Evolutionary conservation across 30 jellyfish, hydroid and myxozoan genomes (phyloP).

Genomic region (Hydractinia symbiolongicarpus): DNA sequence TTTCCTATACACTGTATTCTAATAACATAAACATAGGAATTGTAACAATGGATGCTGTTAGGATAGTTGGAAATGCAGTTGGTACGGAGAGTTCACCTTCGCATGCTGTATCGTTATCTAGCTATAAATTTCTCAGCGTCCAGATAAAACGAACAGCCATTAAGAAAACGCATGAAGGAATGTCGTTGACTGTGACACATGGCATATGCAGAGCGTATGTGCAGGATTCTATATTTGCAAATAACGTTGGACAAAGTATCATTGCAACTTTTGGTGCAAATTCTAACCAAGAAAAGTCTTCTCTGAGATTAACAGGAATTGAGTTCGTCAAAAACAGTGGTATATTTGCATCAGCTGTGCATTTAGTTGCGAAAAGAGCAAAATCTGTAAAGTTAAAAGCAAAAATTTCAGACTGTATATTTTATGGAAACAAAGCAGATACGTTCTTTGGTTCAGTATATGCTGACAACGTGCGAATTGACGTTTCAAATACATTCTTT

Average conservation of each 20-base stretch:
- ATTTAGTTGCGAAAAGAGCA: conserved; percentile 20
- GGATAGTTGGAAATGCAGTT: conserved; percentile 25
- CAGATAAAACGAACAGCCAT: conserved; percentile 35
- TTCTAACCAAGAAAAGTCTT: conserved; percentile 20
- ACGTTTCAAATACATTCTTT: conserved; percentile 25
- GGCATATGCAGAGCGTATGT: conserved; percentile 24
- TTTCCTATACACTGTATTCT: conserved; percentile 41
- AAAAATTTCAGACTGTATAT: conserved; percentile 29
- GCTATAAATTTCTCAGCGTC: conserved; percentile 22
- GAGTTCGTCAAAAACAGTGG: conserved; percentile 56
- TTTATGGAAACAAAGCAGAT: conserved; percentile 53
- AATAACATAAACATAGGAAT: conserved; percentile 20
- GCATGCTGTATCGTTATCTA: conserved; percentile 49
- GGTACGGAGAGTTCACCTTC: conserved; percentile 37
- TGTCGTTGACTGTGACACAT: conserved; percentile 45
- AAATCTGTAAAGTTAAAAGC: conserved; percentile 1
- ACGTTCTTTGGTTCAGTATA: conserved; percentile 90
- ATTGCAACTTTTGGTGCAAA: conserved; percentile 43
- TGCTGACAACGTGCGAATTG: conserved; percentile 67
- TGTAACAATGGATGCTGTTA: conserved; percentile 25
- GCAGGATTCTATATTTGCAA: conserved; percentile 20
- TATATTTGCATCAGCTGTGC: conserved; percentile 76
- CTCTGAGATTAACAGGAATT: neutral
- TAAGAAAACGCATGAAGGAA: conserved; percentile 48
- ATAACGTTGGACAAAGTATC: conserved; percentile 71